Evolutionary conservation across 2,888 invertebrate species (phyloP), one percentile per base, ranked within the genome.

Genomic region (Mimas tiliae): DNA sequence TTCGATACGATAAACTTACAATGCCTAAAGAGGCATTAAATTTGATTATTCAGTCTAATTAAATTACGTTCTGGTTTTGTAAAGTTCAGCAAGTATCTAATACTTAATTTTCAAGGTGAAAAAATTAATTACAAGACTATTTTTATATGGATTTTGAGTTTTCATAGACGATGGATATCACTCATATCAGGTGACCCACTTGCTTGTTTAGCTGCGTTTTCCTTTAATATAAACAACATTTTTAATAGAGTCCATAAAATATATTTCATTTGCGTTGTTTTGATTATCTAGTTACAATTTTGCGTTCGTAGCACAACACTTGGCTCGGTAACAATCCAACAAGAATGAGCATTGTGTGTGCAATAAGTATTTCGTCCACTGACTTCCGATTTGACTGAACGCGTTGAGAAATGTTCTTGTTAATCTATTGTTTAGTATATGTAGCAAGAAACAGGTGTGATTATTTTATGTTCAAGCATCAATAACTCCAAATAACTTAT

Each of bases 321-420:
- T 72, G 71, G 11, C 16, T 75, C 27, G 74, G 73, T 77, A 76
- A 79, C 71, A 77, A 81, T 77, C 72, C 74, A 62, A 75, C 65
- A 83, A 83, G 82, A 87, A 87, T 86, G 83, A 76, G 78, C 79
- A 87, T 87, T 87, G 85, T 87, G 85, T 81, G 69, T 62, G 69
- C 73, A 72, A 74, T 71, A 72, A 71, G 65, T 74, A 70, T 77
- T 76, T 71, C 70, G 70, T 73, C 73, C 65, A 67, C 69, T 76
- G 74, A 85, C 86, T 88, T 87, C 87, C 86, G 84, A 85, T 75
- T 69, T 67, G 70, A 70, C 55, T 62, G 71, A 65, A 68, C 70
- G 72, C 67, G 67, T 74, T 78, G 78, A 71, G 77, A 76, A 75
- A 70, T 69, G 69, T 75, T 75, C 71, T 76, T 79, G 70, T 63